Base-by-base conservation (phyloP, 2,113 vertebrate genomes). In the Nesospiza acunhae region DNA sequence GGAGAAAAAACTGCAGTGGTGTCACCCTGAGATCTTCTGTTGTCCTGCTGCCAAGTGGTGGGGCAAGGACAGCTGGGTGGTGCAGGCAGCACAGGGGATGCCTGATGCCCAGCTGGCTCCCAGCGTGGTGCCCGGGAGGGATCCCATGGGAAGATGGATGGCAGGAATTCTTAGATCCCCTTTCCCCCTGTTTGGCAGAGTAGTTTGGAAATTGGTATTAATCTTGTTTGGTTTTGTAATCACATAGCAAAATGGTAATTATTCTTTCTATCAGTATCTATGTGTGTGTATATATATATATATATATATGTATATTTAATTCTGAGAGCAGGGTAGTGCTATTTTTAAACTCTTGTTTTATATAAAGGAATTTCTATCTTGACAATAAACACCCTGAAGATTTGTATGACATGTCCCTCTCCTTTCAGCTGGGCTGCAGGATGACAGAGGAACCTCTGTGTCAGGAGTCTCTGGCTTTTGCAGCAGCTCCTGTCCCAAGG, bases 311-410 rank as follows among this genome's bases (percentile, higher is more conserved):
- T 83, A 8, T 91, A 79, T 96, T 92, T 97, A 82, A 72, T 84
- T 93, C 60, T 55, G 69, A 96, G 67, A 70, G 46, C 73, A 82
- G 69, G 82, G 44, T 90, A 94, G 92, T 47, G 37, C 44, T 97
- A 55, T 96, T 97, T 97, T 95, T 82, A 84, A 96, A 95, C 55
- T 84, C 44, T 72, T 95, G 69, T 96, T 97, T 95, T 97, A 92
- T 94, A 78, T 88, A 70, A 56, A 91, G 47, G 80, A 86, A 88
- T 77, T 91, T 84, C 85, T 96, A 53, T 93, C 67, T 49, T 88
- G 92, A 83, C 56, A 97, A 97, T 97, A 97, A 97, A 97, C 28
- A 53, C 80, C 47, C 75, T 88, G 62, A 90, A 90, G 68, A 67
- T 97, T 97, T 97, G 90, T 96, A 94, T 78, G 78, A 64, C 21